These are phyloP conservation scores for Bimastos eiseni DNA, from an alignment of 2,888 invertebrate species.

Conservation along the genomic window DNA sequence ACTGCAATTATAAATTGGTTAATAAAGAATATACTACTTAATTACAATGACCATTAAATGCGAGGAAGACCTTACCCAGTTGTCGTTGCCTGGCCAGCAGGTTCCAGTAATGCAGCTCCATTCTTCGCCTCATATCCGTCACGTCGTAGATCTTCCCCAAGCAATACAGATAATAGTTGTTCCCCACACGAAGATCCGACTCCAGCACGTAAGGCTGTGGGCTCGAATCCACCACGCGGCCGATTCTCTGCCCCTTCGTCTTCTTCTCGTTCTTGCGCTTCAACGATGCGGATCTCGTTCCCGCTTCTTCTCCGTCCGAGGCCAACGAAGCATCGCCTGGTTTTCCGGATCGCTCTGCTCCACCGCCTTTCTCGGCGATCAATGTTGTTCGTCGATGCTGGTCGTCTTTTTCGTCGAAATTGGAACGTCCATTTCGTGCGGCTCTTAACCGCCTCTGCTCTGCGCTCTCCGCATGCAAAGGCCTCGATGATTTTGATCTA, in stretches of 20 bases:
- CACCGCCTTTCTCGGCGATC: background rate
- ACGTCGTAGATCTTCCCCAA: constrained; percentile 22
- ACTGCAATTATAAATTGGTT: background rate
- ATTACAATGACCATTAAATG: background rate
- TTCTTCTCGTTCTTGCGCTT: background rate
- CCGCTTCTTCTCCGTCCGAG: background rate
- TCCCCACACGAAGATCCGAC: background rate
- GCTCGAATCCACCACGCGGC: background rate
- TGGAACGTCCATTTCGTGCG: background rate
- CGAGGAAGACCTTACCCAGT: background rate
- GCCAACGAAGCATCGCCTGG: background rate
- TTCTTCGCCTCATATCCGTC: background rate
- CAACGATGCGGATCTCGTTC: background rate
- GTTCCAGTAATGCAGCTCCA: background rate
- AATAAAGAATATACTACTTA: too few relatives aligned
- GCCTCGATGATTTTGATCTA: background rate
- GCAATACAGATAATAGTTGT: constrained; percentile 15
- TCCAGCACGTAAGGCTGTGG: background rate
- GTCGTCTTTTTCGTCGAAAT: too few relatives aligned
- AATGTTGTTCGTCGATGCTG: background rate
- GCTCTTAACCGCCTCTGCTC: background rate
- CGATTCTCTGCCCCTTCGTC: background rate
- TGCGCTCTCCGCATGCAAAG: background rate
- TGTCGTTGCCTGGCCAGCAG: background rate
- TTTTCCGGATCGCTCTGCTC: background rate